Percentiles rank a stretch among this genome's conserved stretches.
These are phyloP conservation scores for Hypselothyrea guttata DNA, from an alignment of 2,888 invertebrate genomes.

Conservation along the genomic window DNA sequence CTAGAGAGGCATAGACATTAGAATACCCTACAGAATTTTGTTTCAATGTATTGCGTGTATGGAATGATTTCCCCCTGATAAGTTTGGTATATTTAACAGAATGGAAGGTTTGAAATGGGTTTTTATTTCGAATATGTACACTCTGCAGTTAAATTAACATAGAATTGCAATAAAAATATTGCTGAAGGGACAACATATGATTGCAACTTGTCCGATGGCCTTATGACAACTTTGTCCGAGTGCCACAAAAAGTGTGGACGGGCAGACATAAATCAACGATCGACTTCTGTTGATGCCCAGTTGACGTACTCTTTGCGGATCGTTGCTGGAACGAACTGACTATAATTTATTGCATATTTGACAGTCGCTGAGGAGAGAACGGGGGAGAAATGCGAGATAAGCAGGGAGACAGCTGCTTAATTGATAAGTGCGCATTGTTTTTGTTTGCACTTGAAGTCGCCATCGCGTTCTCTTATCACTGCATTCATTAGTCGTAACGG, in stretches of 20 bases:
- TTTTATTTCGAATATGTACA: slow-evolving; percentile 32
- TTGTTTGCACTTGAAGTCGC: slow-evolving; percentile 1
- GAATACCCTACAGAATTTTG: no score
- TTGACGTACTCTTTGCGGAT: slow-evolving; percentile 63
- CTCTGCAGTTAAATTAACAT: slow-evolving; percentile 59
- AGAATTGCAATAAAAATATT: slow-evolving; percentile 71
- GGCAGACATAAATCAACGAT: slow-evolving; percentile 66
- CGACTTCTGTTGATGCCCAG: slow-evolving; percentile 17
- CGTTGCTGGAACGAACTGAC: slow-evolving; percentile 60
- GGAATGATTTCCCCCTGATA: no score
- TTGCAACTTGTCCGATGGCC: slow-evolving; percentile 43
- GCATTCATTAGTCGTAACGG: slow-evolving; percentile 60
- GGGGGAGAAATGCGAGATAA: background rate
- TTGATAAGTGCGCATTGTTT: slow-evolving; percentile 37
- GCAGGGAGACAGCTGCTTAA: slow-evolving; percentile 15
- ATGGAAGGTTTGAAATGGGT: background rate
- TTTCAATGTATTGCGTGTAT: no score
- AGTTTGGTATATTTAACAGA: no score
- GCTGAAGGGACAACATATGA: slow-evolving; percentile 52
- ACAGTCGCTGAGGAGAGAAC: slow-evolving; percentile 51
- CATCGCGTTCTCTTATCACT: slow-evolving; percentile 44
- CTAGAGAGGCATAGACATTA: no score
- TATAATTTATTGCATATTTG: slow-evolving; percentile 73
- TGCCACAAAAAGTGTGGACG: slow-evolving; percentile 68
- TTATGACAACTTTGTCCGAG: slow-evolving; percentile 72